These are phyloP conservation scores for Scaptomyza parva DNA, from an alignment of 2,888 invertebrate species.

Conservation along the genomic window DNA sequence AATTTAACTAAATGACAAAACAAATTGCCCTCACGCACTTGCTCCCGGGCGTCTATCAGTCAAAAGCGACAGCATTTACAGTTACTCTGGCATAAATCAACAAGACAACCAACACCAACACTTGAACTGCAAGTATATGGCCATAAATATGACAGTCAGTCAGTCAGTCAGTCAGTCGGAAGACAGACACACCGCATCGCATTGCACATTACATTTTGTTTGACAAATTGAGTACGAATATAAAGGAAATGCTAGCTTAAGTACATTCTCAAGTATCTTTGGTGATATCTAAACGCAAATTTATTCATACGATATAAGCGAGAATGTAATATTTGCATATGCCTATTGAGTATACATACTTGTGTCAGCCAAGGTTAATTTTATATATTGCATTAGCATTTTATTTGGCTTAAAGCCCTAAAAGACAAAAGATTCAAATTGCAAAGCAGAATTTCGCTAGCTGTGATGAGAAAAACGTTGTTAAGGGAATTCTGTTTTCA, in stretches of 20 bases:
- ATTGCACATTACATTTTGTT: constrained; percentile 13
- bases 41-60: constrained; percentile 64
- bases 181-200: neutral
- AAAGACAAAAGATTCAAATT: constrained; percentile 17
- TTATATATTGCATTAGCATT: constrained; percentile 40
- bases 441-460: constrained; percentile 16
- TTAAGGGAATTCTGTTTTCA: neutral
- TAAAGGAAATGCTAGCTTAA: constrained; percentile 49
- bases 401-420: constrained; percentile 9
- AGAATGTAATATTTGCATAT: constrained; percentile 35
- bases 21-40: constrained; percentile 55
- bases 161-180: constrained; percentile 33
- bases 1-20: constrained; percentile 52
- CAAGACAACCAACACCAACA: constrained; percentile 20
- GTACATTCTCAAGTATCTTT: constrained; percentile 42
- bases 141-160: constrained; percentile 50
- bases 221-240: constrained; percentile 56
- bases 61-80: constrained; percentile 54
- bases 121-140: constrained; percentile 11
- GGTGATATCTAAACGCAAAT: constrained; percentile 43
- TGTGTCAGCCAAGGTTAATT: constrained; percentile 20
- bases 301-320: neutral
- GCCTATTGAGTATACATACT: neutral
- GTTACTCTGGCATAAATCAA: constrained; percentile 46
- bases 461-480: neutral